Evolutionary conservation across 2,888 invertebrate species (phyloP).

Genomic region (Byasa hedistus): DNA sequence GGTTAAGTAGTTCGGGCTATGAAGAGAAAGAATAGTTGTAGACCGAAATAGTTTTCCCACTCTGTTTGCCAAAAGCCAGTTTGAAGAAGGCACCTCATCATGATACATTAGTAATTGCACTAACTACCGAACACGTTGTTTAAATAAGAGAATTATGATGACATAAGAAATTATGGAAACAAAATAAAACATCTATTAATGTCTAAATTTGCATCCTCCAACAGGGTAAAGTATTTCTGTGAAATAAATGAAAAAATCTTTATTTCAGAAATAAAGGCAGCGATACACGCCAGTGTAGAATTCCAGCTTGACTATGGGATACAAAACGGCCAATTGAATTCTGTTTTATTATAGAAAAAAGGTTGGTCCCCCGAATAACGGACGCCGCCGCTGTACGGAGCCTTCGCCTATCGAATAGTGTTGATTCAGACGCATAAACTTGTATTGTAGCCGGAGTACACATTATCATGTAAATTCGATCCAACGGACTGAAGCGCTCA

Average conservation of each 20-base stretch:
- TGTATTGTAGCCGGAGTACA: slow-evolving; percentile 27
- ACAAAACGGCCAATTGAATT: slow-evolving; percentile 29
- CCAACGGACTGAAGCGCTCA: slow-evolving; percentile 3
- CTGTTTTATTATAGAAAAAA: slow-evolving; percentile 28
- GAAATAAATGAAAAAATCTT: slow-evolving; percentile 18
- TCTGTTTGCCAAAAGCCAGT: no score
- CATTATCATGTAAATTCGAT: slow-evolving; percentile 30
- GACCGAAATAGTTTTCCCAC: no score
- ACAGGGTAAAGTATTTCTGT: neutral
- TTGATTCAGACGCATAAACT: slow-evolving; percentile 31
- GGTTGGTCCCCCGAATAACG: slow-evolving; percentile 17
- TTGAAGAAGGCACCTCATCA: no score
- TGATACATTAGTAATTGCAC: no score
- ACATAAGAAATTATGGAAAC: no score
- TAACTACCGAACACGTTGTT: no score
- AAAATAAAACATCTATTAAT: no score
- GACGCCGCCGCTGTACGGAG: slow-evolving; percentile 13
- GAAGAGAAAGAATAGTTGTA: no score
- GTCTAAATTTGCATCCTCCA: no score
- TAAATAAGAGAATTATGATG: no score
- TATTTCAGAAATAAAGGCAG: slow-evolving; percentile 21
- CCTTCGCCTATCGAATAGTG: slow-evolving; percentile 27
- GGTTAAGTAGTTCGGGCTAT: no score
- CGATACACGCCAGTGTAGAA: slow-evolving; percentile 22
- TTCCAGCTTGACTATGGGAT: slow-evolving; percentile 29